Conservation (phyloP, 2,113 vertebrate genomes). For the Hylia prasina region DNA sequence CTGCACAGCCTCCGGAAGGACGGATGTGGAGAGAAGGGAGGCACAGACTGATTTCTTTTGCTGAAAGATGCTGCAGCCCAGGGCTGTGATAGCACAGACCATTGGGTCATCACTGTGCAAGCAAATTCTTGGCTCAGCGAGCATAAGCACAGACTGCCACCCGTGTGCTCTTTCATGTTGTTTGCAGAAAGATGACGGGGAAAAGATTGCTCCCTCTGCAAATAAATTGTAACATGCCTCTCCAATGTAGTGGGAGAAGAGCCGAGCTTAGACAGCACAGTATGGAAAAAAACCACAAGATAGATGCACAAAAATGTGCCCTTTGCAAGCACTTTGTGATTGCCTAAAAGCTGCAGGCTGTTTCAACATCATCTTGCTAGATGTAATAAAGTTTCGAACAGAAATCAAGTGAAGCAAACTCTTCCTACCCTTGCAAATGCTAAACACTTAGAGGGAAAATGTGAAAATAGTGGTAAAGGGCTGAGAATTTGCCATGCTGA, state of each 20-base stretch:
- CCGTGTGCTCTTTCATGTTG: background rate
- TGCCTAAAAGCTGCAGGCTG: background rate
- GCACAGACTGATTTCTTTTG: background rate
- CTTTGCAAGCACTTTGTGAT: background rate
- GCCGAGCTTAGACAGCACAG: background rate
- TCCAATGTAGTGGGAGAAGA: background rate
- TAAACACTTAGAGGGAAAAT: background rate
- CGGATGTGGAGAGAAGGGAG: background rate
- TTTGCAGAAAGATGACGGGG: background rate
- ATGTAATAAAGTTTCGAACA: background rate
- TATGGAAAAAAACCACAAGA: background rate
- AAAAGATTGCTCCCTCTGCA: slow-evolving; percentile 7
- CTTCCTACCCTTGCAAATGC: background rate
- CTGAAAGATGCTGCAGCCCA: background rate
- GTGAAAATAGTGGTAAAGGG: background rate
- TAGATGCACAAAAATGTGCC: background rate
- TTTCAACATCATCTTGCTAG: background rate
- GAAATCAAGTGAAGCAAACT: background rate
- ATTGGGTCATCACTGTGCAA: background rate
- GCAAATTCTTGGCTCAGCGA: background rate
- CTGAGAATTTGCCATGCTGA: background rate
- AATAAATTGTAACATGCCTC: background rate
- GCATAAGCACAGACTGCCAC: background rate
- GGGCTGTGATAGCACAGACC: background rate
- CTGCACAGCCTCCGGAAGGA: background rate